Evolutionary conservation across 2,113 vertebrate species (phyloP), one percentile per base, ranked within the genome.

Genomic region (Anarrhichthys ocellatus): DNA sequence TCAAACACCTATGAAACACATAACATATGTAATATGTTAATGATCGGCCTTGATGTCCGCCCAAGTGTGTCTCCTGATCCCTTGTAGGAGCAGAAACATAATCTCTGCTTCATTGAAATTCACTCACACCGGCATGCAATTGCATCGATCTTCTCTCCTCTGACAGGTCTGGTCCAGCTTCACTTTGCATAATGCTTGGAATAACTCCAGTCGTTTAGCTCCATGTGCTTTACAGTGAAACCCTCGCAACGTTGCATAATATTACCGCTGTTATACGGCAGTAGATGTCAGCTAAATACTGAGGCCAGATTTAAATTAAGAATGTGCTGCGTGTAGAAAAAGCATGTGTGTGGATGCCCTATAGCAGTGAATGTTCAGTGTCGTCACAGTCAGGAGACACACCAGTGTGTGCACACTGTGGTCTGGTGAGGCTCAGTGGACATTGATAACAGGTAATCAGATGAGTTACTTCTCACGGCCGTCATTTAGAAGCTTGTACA

Each of bases 101-200:
- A 65, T 65, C 36, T 59, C 38, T 9, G 46, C 42, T 38, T 82
- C 65, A 74, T 82, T 72, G 62, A 76, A 71, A 66, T 72, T 54
- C 29, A 27, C n/a, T 82, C 76, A 69, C 24, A 42, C 56, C 24
- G 42, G 13, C 6, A 40, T 27, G 13, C 56, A 68, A 13, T 66
- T 14, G 22, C 54, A 73, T 62, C 29, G 52, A 73, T 50, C 76
- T 71, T 54, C 74, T 76, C 59, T 72, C 22, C 42, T 48, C 61
- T 65, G 50, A 69, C 18, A 38, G 40, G 42, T 80, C 36, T 71
- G 54, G 36, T 67, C 38, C 38, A 32, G 65, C 44, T 76, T 65
- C 24, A 56, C 44, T 83, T 83, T 80, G 42, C 65, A 71, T 76
- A 76, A 72, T 62, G 15, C 52, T 32, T 72, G 27, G 64, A 75